Percentiles rank a stretch among this genome's conserved stretches.
Conservation (phyloP, 2,113 vertebrate species). For the Phainopepla nitens region DNA sequence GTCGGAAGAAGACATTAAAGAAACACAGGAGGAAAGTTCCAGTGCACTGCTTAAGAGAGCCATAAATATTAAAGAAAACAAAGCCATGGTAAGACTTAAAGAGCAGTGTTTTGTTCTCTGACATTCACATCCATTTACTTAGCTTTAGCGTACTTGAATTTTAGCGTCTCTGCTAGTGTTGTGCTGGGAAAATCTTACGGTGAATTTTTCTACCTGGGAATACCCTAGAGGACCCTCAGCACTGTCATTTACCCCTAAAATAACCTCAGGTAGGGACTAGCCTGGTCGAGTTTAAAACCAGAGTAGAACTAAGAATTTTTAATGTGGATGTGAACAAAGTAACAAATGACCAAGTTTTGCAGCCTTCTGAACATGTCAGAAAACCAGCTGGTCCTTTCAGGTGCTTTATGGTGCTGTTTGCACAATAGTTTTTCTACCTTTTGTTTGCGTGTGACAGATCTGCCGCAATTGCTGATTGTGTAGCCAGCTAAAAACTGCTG, state of each 20-base stretch:
- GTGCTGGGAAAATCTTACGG: background rate
- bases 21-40: conserved; percentile 66
- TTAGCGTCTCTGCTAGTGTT: background rate
- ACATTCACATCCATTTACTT: background rate
- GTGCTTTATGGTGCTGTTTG: background rate
- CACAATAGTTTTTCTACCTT: background rate
- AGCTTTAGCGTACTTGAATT: background rate
- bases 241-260: background rate
- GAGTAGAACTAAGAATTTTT: background rate
- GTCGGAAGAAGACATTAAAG: conserved; percentile 71
- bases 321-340: background rate
- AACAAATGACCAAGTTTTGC: background rate
- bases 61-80: conserved; percentile 96
- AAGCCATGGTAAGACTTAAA: conserved; percentile 84
- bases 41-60: conserved; percentile 80
- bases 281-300: background rate
- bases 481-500: background rate
- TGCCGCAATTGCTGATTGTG: background rate
- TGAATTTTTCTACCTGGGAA: background rate
- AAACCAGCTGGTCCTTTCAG: background rate
- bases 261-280: background rate
- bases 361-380: background rate
- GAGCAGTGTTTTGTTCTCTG: background rate
- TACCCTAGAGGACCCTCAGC: background rate
- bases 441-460: background rate